Base-by-base conservation (phyloP, 2,888 invertebrate genomes). In the Coenonympha arcania region DNA sequence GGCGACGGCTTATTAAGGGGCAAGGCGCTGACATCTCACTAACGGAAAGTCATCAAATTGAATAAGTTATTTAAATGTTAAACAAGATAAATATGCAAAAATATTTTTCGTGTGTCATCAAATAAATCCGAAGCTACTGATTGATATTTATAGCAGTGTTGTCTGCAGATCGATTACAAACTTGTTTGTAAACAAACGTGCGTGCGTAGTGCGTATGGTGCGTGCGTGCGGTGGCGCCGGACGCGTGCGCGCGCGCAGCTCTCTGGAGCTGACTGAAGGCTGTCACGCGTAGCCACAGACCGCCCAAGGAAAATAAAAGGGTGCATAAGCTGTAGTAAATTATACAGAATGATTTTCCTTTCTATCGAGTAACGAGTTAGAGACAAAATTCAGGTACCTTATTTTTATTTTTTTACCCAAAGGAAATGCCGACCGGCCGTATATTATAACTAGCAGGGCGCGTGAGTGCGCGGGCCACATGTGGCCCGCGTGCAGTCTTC, bases 191-290 rank as follows among this genome's bases (percentile, higher is more conserved):
- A 83, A 83, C 80, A 80, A 79, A 71, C 69, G 63, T 54, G 51
- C 45, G 56, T 52, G 55, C 56, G 56, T 61, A 59, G 64, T 62
- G 63, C 62, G 62, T 58, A 55, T 59, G n/a, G n/a, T n/a, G n/a
- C n/a, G n/a, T n/a, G n/a, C n/a, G n/a, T n/a, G 63, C 59, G 63
- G 59, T 59, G 58, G 52, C 59, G 56, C 57, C 53, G 61, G 57
- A 82, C 71, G 70, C 85, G 86, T 85, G 85, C 85, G 86, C 77
- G 60, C 84, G 84, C 84, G 84, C 79, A 57, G 71, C 71, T 70
- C 50, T 68, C 80, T 71, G 73, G 70, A 76, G 69, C 73, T 78
- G 71, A 86, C 85, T 86, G 81, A 77, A 81, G 79, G 74, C 77
- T 81, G 77, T 73, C 76, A 76, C 65, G 71, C 73, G 69, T 74